phyloP scores from a whole-genome alignment of 2,113 vertebrate genomes.

The Silurus meridionalis region DNA sequence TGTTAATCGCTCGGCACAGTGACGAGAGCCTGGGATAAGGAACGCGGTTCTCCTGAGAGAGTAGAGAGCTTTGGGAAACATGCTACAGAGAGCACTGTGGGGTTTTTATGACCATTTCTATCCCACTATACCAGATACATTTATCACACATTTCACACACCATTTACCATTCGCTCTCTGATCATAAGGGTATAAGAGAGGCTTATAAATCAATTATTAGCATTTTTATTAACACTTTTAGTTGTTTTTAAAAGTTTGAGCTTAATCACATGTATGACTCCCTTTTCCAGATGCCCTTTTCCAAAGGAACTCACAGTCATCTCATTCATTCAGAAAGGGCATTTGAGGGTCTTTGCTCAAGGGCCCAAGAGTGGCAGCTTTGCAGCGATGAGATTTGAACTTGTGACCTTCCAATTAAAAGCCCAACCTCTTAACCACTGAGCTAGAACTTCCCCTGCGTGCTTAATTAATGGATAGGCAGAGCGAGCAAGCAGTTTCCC shows the following conservation, averaged over 20 bases:
- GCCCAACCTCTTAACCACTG: too few species aligned
- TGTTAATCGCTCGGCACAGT: constrained; percentile 38
- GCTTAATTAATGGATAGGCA: too few species aligned
- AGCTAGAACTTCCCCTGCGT: too few species aligned
- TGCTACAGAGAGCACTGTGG: not conserved
- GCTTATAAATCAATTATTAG: not conserved
- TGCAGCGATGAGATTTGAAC: too few species aligned
- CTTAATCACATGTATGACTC: not conserved
- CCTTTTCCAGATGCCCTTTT: too few species aligned
- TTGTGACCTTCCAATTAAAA: too few species aligned
- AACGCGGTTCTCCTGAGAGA: not conserved
- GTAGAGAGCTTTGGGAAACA: not conserved
- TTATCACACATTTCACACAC: too few species aligned
- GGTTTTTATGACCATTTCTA: not conserved
- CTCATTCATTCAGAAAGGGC: too few species aligned
- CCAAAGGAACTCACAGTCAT: too few species aligned
- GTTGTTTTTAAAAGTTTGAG: not conserved
- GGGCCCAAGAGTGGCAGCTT: too few species aligned
- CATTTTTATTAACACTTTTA: not conserved
- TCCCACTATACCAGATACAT: not conserved
- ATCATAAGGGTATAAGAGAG: not conserved
- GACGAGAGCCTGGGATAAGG: not conserved
- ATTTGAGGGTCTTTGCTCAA: too few species aligned
- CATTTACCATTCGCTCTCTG: not conserved
- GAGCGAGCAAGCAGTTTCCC: too few species aligned